A percentile compares a stretch with the other conserved stretches of the same genome.
phyloP scores from a whole-genome alignment of 2,888 invertebrate species.

The Capitulum mitella region DNA sequence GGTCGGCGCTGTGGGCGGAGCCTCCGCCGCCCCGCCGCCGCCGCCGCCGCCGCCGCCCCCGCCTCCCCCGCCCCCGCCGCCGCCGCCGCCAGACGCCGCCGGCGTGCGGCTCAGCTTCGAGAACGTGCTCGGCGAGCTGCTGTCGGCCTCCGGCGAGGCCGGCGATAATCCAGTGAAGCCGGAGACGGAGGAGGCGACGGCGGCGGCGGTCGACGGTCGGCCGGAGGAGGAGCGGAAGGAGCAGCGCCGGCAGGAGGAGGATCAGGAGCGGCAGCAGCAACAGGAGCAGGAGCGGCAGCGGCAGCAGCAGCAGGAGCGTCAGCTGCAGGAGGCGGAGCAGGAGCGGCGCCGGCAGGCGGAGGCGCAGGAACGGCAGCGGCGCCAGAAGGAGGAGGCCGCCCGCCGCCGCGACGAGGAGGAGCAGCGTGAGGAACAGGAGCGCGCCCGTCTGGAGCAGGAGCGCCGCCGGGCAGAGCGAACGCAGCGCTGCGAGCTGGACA shows the following conservation, averaged over 20 bases:
- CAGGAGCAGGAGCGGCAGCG: neutral
- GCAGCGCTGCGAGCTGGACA: conserved; percentile 37
- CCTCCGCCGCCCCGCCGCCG: neutral
- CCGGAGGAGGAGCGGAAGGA: neutral
- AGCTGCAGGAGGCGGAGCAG: neutral
- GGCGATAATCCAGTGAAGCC: neutral
- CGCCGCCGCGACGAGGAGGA: conserved; percentile 4
- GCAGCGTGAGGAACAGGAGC: conserved; percentile 26
- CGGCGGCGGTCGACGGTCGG: neutral
- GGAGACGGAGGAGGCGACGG: neutral
- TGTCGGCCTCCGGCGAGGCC: neutral
- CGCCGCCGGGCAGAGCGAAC: conserved; percentile 30
- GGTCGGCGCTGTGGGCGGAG: neutral
- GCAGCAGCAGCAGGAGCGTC: neutral
- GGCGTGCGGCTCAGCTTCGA: neutral
- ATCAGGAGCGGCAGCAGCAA: neutral
- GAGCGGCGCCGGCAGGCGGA: neutral
- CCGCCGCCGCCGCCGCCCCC: neutral
- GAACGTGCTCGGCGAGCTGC: neutral
- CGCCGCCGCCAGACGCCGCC: neutral
- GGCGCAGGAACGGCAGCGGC: conserved; percentile 12
- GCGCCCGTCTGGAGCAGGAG: conserved; percentile 28
- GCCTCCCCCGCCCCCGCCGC: neutral
- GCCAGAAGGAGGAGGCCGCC: conserved; percentile 5
- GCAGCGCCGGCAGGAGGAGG: neutral